Percentiles rank a stretch among this genome's conserved stretches.
Conservation (phyloP, 1,140 invertebrate genomes). For the Armadillidium nasatum region DNA sequence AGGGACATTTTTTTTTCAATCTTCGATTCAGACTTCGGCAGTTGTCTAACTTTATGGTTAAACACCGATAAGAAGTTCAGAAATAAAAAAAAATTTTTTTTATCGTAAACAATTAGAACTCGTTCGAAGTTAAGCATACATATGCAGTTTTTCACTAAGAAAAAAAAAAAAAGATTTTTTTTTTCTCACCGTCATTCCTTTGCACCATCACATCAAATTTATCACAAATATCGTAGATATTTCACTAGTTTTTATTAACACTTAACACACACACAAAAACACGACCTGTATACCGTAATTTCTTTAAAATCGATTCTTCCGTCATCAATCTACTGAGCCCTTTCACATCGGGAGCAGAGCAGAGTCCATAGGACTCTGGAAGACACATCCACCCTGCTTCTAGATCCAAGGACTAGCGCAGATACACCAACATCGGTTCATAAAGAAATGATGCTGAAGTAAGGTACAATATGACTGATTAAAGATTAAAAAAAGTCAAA, state of each 20-base stretch:
- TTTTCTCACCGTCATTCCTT: neutral
- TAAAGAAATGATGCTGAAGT: no score
- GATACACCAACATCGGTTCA: neutral
- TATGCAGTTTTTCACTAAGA: neutral
- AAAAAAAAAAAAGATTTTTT: conserved; percentile 8
- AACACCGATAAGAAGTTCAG: no score
- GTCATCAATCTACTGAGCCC: neutral
- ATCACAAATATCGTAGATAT: no score
- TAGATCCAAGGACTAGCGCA: neutral
- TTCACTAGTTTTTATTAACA: neutral
- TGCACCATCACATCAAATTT: no score
- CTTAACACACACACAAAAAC: neutral
- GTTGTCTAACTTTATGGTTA: no score
- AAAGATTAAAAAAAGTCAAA: no score
- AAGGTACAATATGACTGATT: no score
- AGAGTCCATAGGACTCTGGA: neutral
- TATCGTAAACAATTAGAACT: no score
- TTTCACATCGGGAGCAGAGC: neutral
- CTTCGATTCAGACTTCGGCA: no score
- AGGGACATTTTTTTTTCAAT: neutral
- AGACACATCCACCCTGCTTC: conserved; percentile 1
- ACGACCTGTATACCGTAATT: neutral
- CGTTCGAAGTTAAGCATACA: no score
- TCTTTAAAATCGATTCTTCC: neutral
- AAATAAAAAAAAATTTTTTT: no score